Evolutionary conservation across 1,140 invertebrate species (phyloP).

Genomic region (Megalonaias nervosa): DNA sequence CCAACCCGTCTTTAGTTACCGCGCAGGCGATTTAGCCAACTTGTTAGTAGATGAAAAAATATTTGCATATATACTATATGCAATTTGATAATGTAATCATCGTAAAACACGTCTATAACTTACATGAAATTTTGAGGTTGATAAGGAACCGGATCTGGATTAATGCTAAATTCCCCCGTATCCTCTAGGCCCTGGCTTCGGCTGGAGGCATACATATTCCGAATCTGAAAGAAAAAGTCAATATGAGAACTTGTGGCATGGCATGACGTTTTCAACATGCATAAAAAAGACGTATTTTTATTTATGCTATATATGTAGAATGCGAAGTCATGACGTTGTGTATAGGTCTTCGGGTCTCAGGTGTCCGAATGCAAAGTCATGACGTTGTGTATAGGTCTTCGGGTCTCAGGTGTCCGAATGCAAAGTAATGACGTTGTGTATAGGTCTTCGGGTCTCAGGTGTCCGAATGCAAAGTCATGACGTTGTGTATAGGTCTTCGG

Average conservation of each 20-base stretch:
- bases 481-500: not conserved
- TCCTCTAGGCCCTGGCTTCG: conserved; percentile 16
- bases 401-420: no score
- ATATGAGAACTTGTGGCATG: not conserved
- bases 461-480: not conserved
- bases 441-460: no score
- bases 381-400: no score
- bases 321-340: not conserved
- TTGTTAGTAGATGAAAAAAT: no score
- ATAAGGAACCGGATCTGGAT: conserved; percentile 32
- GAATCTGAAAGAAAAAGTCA: conserved; percentile 16
- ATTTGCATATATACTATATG: no score
- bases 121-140: conserved; percentile 34
- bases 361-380: no score
- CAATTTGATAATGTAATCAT: no score
- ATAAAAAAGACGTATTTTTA: not conserved
- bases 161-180: conserved; percentile 26
- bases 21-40: no score
- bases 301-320: not conserved
- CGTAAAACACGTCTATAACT: not conserved
- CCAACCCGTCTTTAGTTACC: no score
- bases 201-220: conserved; percentile 29
- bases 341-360: no score
- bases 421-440: no score
- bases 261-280: not conserved